Conservation (phyloP, 1,140 invertebrate genomes). For the Daktulosphaira vitifoliae region DNA sequence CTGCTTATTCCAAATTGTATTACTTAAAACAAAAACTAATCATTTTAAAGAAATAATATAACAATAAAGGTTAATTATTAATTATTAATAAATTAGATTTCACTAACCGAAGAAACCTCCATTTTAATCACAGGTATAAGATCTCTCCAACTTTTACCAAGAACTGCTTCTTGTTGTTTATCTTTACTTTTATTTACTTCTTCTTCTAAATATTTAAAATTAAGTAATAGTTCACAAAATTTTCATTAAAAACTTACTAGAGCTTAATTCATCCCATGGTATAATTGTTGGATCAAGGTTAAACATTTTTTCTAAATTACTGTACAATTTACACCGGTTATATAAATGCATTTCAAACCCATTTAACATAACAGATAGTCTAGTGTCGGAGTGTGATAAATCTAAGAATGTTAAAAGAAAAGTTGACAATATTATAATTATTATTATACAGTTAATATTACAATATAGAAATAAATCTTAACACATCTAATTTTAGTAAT, state of each 20-base stretch:
- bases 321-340: conserved; percentile 84
- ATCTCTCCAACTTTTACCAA: conserved; percentile 83
- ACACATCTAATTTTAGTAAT: too few relatives aligned
- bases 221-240: too few relatives aligned
- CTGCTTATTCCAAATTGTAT: too few relatives aligned
- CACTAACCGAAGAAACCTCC: conserved; percentile 70
- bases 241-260: conserved; percentile 11
- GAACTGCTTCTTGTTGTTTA: conserved; percentile 37
- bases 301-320: conserved; percentile 79
- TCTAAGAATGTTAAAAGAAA: conserved; percentile 52
- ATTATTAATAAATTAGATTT: not conserved
- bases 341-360: conserved; percentile 94
- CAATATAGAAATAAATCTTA: too few relatives aligned
- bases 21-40: too few relatives aligned
- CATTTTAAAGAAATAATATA: too few relatives aligned
- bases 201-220: conserved; percentile 31
- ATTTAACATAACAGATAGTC: conserved; percentile 87
- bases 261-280: conserved; percentile 44
- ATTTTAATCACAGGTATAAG: conserved; percentile 94
- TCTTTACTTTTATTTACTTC: conserved; percentile 18
- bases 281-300: conserved; percentile 71
- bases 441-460: not conserved
- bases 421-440: not conserved
- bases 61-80: not conserved
- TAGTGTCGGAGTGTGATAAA: conserved; percentile 89